A percentile compares a stretch with the other conserved stretches of the same genome.
phyloP scores from a whole-genome alignment of 2,113 vertebrate species.

The Peucedramus taeniatus region DNA sequence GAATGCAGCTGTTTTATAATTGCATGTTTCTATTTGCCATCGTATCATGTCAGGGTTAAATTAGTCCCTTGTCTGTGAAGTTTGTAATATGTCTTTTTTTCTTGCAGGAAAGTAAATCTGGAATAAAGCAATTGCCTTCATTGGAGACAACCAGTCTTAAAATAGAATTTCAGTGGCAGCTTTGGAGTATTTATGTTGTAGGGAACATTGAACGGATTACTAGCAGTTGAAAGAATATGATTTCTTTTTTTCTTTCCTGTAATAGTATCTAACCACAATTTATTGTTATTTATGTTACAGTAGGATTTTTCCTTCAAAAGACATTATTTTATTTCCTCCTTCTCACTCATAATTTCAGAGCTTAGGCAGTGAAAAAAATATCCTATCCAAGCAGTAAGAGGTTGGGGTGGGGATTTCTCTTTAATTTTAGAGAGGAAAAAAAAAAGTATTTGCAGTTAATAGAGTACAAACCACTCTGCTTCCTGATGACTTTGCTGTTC shows the following conservation, averaged over 20 bases:
- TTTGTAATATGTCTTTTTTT: background rate
- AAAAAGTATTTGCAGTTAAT: background rate
- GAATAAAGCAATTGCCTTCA: background rate
- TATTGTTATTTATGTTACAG: background rate
- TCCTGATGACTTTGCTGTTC: background rate
- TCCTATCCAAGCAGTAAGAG: background rate
- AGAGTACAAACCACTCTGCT: background rate
- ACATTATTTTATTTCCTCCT: background rate
- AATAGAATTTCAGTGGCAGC: background rate
- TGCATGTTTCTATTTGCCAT: background rate
- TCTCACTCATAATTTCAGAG: background rate
- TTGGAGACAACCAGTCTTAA: background rate
- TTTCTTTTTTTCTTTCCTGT: background rate
- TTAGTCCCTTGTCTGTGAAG: background rate
- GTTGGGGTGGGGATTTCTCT: background rate
- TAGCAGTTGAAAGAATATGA: background rate
- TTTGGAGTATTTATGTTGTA: background rate
- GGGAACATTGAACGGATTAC: background rate
- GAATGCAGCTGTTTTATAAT: background rate
- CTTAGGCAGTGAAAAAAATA: background rate
- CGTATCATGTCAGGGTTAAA: background rate
- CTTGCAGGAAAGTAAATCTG: background rate
- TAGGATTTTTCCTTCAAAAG: background rate
- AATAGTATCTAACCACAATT: background rate
- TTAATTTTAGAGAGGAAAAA: background rate